These are phyloP conservation scores for Nesidiocoris tenuis DNA, from an alignment of 2,888 invertebrate genomes.

Conservation along the genomic window DNA sequence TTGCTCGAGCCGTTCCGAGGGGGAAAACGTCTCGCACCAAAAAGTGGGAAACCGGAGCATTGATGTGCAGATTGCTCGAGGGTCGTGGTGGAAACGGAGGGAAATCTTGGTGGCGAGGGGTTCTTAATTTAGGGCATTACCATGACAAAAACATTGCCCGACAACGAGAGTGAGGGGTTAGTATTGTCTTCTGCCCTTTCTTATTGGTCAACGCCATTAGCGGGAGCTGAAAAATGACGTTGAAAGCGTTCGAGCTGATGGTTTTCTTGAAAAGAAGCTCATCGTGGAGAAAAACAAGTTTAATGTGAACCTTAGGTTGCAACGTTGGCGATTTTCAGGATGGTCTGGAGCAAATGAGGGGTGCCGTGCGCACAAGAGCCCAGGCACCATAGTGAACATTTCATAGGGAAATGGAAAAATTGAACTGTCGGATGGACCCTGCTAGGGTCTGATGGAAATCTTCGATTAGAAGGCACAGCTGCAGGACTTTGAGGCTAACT, in stretches of 20 bases:
- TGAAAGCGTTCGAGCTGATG: constrained; percentile 9
- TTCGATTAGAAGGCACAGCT: no score
- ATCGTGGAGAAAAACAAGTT: background rate
- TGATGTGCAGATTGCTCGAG: constrained; percentile 47
- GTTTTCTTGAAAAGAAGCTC: background rate
- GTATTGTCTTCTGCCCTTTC: constrained; percentile 39
- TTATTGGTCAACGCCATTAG: constrained; percentile 38
- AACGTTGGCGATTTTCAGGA: no score
- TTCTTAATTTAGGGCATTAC: constrained; percentile 47
- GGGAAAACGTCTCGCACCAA: constrained; percentile 10
- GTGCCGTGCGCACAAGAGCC: no score
- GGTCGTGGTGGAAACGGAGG: constrained; percentile 9
- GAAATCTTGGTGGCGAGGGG: constrained; percentile 15
- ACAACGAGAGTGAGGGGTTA: constrained; percentile 1
- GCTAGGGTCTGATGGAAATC: no score
- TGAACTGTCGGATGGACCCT: no score
- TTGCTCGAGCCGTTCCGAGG: background rate
- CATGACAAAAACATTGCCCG: constrained; percentile 33
- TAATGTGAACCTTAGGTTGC: background rate
- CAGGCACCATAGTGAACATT: no score
- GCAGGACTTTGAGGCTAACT: no score
- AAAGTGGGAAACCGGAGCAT: constrained; percentile 43
- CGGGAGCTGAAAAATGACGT: constrained; percentile 32
- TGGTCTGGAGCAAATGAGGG: no score
- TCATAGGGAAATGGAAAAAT: no score